Evolutionary conservation across 2,888 invertebrate species (phyloP).

Genomic region (Labia minor): DNA sequence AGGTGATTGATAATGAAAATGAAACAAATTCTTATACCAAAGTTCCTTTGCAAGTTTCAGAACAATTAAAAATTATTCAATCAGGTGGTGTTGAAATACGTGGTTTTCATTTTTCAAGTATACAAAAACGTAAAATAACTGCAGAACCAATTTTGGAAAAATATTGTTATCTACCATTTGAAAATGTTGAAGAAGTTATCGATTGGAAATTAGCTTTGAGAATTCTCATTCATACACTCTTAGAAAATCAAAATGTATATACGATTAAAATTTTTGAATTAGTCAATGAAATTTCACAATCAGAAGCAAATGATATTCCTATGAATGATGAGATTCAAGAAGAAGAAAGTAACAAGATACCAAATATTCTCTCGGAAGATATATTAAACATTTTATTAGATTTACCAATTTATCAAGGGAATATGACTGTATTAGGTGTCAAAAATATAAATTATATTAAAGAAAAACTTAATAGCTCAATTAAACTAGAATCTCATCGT

Average conservation of each 20-base stretch:
- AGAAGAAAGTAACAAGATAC: neutral
- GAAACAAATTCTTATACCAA: neutral
- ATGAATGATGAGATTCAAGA: neutral
- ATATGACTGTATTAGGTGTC: neutral
- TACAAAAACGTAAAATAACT: constrained; percentile 54
- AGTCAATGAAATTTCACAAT: no score
- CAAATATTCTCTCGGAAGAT: neutral
- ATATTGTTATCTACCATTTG: constrained; percentile 53
- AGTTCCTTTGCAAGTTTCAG: constrained; percentile 39
- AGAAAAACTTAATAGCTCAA: neutral
- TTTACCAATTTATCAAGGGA: neutral
- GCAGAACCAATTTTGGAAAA: constrained; percentile 68
- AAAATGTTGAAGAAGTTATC: neutral
- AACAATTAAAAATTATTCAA: constrained; percentile 37
- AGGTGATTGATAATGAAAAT: constrained; percentile 22
- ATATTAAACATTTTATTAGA: neutral
- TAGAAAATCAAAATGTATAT: neutral
- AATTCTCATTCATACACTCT: neutral
- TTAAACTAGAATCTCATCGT: neutral
- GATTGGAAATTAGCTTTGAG: neutral
- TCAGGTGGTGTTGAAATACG: constrained; percentile 39
- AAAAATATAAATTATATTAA: neutral
- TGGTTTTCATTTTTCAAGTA: constrained; percentile 56
- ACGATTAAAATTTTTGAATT: neutral
- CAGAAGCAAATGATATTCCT: no score